phyloP scores from a whole-genome alignment of 2,797 vertebrate species.

The Amblyopsis hoosieri region DNA sequence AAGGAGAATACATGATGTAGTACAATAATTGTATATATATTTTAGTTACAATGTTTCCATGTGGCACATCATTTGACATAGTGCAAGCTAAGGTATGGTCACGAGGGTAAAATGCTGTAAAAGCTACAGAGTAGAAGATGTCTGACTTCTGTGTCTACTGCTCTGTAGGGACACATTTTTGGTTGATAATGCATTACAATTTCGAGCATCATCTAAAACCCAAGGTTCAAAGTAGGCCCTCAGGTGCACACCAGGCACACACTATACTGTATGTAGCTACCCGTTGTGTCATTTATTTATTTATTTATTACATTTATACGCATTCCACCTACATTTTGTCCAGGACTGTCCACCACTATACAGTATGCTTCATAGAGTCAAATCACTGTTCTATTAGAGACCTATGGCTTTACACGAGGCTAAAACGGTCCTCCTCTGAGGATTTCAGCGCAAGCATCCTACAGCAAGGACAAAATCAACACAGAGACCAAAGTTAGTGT shows the following conservation, averaged over 20 bases:
- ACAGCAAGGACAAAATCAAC: constrained; percentile 77
- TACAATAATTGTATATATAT: no score
- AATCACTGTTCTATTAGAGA: constrained; percentile 44
- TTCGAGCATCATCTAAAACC: no score
- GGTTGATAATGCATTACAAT: no score
- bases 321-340: constrained; percentile 20
- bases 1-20: no score
- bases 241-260: background rate
- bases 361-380: constrained; percentile 28
- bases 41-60: background rate
- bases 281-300: no score
- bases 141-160: background rate
- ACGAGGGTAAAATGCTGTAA: background rate
- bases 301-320: constrained; percentile 14
- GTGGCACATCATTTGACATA: background rate
- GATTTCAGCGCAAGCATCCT: constrained; percentile 65
- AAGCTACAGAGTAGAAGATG: background rate
- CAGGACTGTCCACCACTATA: constrained; percentile 8
- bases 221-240: background rate
- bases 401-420: constrained; percentile 54
- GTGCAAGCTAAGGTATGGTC: background rate
- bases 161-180: background rate
- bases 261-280: background rate
- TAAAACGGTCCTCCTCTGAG: constrained; percentile 70
- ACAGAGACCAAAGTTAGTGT: constrained; percentile 50